phyloP scores from a whole-genome alignment of 2,888 invertebrate genomes.

The Ophion obscuratus region DNA sequence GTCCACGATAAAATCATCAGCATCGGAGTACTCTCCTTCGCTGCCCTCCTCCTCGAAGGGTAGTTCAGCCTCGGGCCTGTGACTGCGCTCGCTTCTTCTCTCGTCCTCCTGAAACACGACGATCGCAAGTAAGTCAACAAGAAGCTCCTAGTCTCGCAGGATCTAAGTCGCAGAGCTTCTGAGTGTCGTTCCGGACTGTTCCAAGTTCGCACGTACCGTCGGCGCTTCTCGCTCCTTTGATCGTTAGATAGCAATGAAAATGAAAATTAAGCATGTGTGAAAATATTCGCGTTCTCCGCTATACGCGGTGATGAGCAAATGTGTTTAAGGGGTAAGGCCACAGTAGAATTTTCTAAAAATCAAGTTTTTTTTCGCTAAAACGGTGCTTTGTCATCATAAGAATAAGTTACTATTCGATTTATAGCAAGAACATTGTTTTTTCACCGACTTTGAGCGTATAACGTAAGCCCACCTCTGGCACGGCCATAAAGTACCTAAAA shows the following conservation, averaged over 20 bases:
- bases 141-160: neutral
- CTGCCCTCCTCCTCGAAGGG: slow-evolving; percentile 90
- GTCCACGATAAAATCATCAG: slow-evolving; percentile 99
- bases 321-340: neutral
- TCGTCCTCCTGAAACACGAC: slow-evolving; percentile 92
- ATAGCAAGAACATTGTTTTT: no score
- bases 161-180: neutral
- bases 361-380: no score
- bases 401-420: no score
- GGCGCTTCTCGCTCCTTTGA: slow-evolving; percentile 74
- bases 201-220: slow-evolving; percentile 70
- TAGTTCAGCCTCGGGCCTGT: slow-evolving; percentile 86
- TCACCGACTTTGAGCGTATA: no score
- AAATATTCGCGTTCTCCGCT: neutral
- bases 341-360: no score
- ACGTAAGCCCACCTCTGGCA: no score
- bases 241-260: slow-evolving; percentile 67
- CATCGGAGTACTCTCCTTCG: slow-evolving; percentile 93
- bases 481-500: no score
- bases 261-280: slow-evolving; percentile 41
- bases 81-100: slow-evolving; percentile 89
- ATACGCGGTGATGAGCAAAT: neutral
- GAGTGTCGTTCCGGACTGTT: slow-evolving; percentile 13
- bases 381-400: no score
- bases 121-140: neutral